Evolutionary conservation across 2,888 invertebrate genomes (phyloP), one percentile per base, ranked within the genome.

Genomic region (Drosophila colorata): DNA sequence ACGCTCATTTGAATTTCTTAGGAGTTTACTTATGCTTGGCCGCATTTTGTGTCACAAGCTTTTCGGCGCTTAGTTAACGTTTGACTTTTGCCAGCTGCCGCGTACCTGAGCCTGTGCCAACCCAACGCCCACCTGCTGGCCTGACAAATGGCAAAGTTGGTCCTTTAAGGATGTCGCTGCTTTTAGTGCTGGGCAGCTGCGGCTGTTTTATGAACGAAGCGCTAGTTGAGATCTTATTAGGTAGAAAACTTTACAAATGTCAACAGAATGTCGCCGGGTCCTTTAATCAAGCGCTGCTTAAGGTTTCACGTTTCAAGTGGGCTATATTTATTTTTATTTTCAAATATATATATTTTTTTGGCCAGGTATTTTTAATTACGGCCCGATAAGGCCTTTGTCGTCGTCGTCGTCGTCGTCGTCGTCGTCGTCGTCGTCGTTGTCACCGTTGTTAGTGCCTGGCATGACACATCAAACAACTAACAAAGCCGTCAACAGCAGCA

Each of bases 61-160:
- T 81, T 87, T 76, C 66, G 85, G 87, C 85, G 87, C 87, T 83
- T 83, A 85, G 87, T 83, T 87, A 83, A 78, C 87, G 83, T 87
- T 83, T 83, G 83, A 83, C 83, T 83, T 83, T 83, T 83, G 57
- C 55, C 84, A 82, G 76, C 58, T 72, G 69, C 56, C 33, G 33
- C 59, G 38, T 53, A 37, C 51, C 25, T 33, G 25, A 47, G 18
- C 47, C 46, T 23, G 8, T 44, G 51, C 23, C 41, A 47, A 20
- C 33, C 18, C 11, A 13, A 20, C n/a, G 28, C 23, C 16, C 14
- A 2, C 8, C 13, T 14, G 11, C 9, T n/a, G 47, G 60, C 23
- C 70, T 76, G 56, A 53, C 46, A 75, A 77, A 76, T 71, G 74
- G 55, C 61, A 75, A 75, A 75, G 77, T 75, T 75, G 25, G 78